Base-by-base conservation (phyloP, 2,797 vertebrate species). In the Myotis pilosus region DNA sequence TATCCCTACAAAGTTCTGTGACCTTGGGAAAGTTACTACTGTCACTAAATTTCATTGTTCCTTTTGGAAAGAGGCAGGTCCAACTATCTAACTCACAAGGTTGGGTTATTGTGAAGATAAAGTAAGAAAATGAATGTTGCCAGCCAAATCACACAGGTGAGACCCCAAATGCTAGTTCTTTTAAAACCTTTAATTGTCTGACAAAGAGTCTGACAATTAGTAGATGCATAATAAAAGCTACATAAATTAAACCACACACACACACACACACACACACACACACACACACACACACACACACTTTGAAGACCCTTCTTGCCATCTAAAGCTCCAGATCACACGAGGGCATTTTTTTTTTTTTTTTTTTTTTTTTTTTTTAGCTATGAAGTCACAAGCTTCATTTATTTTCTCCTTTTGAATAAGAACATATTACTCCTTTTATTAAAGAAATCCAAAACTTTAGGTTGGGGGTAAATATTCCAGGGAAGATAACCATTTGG, bases 361-460 rank as follows among this genome's bases (percentile, higher is more conserved):
- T 64, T 57, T 25, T 57, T 36, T 36, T 2, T 22, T 36, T 36
- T 38, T 44, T 44, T 17, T 8, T 68, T 68, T 64, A 33, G 9
- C 78, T 64, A 44, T 41, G 7, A 91, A 75, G 30, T 62, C 60
- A 80, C n/a, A 69, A 60, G 17, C n/a, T 95, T 94, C 33, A 89
- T 49, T 88, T 88, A 3, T 87, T 78, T 94, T 91, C 44, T 91
- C 36, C 82, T 87, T 41, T 91, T 89, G n/a, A 85, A 55, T 60
- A 33, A 82, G 69, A 87, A 82, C n/a, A 41, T 53, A 49, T 28
- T 75, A 69, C 5, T 5, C 30, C n/a, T 81, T 82, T 90, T n/a
- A 85, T 87, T 80, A 95, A 93, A 60, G 75, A 96, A 96, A 95
- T 91, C 8, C n/a, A 49, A 89, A 95, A 81, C 36, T 16, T 62